These are phyloP conservation scores for Blera fallax DNA, from an alignment of 2,888 invertebrate genomes.

Conservation along the genomic window DNA sequence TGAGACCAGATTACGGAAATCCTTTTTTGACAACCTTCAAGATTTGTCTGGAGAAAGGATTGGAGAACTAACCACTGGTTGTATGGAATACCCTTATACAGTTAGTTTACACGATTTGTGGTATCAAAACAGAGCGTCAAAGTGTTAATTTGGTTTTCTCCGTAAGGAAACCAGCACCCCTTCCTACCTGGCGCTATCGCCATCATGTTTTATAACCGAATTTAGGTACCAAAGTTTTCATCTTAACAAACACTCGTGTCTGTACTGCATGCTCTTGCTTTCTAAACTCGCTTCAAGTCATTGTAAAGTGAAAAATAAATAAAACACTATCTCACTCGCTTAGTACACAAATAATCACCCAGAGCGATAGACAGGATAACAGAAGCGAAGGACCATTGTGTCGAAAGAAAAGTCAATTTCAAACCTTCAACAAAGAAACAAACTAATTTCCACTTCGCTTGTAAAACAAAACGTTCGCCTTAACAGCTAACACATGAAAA, in stretches of 20 bases:
- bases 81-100: too few relatives aligned
- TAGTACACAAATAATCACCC: conserved; percentile 42
- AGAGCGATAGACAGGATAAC: conserved; percentile 16
- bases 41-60: too few relatives aligned
- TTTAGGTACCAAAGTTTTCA: neutral
- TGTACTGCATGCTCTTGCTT: neutral
- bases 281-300: neutral
- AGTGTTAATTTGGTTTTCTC: too few relatives aligned
- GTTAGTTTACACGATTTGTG: too few relatives aligned
- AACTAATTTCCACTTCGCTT: conserved; percentile 51
- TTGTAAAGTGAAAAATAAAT: conserved; percentile 31
- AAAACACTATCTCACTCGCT: conserved; percentile 1
- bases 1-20: too few relatives aligned
- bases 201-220: too few relatives aligned
- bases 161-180: too few relatives aligned
- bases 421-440: conserved; percentile 57
- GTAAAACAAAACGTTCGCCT: conserved; percentile 15
- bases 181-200: too few relatives aligned
- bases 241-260: neutral
- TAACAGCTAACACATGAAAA: conserved; percentile 26
- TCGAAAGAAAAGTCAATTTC: conserved; percentile 52
- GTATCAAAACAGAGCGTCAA: too few relatives aligned
- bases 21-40: too few relatives aligned
- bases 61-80: too few relatives aligned
- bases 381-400: neutral